phyloP scores from a whole-genome alignment of 2,888 invertebrate species.

The Mesoligia furuncula region DNA sequence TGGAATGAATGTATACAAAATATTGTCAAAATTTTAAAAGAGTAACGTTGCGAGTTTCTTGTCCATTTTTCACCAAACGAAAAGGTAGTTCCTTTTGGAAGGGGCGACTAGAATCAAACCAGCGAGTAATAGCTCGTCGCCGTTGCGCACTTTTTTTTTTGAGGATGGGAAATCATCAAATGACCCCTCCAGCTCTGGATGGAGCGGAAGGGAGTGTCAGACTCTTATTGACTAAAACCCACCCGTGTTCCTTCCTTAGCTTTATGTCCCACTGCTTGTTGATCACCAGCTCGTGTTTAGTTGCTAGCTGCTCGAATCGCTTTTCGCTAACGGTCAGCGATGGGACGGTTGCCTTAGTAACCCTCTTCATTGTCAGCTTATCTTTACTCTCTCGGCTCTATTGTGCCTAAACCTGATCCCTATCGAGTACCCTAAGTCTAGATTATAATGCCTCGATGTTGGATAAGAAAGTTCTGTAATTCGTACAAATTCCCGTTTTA shows the following conservation, averaged over 20 bases:
- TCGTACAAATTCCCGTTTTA: constrained; percentile 52
- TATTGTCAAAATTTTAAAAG: background rate
- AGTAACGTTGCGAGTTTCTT: too few relatives aligned
- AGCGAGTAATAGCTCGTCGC: too few relatives aligned
- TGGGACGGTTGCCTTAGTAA: background rate
- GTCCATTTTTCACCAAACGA: too few relatives aligned
- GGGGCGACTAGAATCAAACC: too few relatives aligned
- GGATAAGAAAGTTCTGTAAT: constrained; percentile 53
- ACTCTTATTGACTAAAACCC: too few relatives aligned
- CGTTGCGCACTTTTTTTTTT: too few relatives aligned
- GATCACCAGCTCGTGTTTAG: background rate
- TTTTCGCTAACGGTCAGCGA: background rate
- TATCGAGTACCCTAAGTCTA: constrained; percentile 37
- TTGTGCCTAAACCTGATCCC: constrained; percentile 49
- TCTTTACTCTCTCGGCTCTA: background rate
- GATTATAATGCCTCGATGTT: constrained; percentile 51
- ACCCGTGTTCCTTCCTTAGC: too few relatives aligned
- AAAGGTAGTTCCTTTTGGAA: too few relatives aligned
- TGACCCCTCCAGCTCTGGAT: too few relatives aligned
- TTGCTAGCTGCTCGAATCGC: background rate
- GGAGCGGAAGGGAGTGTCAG: too few relatives aligned
- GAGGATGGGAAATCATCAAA: too few relatives aligned
- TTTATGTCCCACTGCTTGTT: too few relatives aligned
- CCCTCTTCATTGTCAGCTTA: constrained; percentile 19
- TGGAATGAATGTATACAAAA: background rate